Evolutionary conservation across 2,113 vertebrate species (phyloP).

Genomic region (Rhineura floridana): DNA sequence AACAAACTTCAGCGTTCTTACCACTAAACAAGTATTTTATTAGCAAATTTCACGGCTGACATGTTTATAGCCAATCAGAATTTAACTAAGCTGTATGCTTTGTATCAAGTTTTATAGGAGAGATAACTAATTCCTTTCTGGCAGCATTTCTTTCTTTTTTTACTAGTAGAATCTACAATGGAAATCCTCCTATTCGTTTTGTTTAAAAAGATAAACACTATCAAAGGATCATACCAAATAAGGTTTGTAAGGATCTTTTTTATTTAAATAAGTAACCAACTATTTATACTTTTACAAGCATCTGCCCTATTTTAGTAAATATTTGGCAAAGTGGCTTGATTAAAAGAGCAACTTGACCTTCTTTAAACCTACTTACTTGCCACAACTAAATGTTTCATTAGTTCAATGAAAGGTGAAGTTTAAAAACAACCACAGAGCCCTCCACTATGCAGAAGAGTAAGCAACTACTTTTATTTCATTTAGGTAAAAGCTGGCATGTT

Average conservation of each 20-base stretch:
- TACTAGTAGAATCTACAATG: constrained; percentile 57
- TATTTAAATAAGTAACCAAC: constrained; percentile 84
- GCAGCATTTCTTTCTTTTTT: constrained; percentile 50
- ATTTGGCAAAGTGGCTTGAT: constrained; percentile 80
- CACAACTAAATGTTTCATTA: constrained; percentile 69
- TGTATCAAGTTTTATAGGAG: constrained; percentile 59
- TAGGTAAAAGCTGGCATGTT: constrained; percentile 19
- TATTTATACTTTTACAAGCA: constrained; percentile 84
- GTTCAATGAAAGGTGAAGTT: constrained; percentile 68
- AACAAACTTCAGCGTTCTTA: constrained; percentile 20
- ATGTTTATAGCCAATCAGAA: constrained; percentile 38
- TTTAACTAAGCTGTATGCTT: constrained; percentile 52
- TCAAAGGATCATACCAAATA: constrained; percentile 81
- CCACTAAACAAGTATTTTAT: constrained; percentile 45
- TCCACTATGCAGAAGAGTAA: constrained; percentile 43
- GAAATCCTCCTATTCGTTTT: background rate
- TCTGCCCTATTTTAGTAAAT: constrained; percentile 83
- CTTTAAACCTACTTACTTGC: constrained; percentile 70
- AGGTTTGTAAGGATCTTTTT: constrained; percentile 73
- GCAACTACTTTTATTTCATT: constrained; percentile 48
- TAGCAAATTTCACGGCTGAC: background rate
- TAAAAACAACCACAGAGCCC: constrained; percentile 14
- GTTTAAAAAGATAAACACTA: constrained; percentile 65
- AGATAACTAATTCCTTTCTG: constrained; percentile 56
- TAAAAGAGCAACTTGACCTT: constrained; percentile 79